Base-by-base conservation (phyloP, 2,888 invertebrate species). In the Caenorhabditis auriculariae region DNA sequence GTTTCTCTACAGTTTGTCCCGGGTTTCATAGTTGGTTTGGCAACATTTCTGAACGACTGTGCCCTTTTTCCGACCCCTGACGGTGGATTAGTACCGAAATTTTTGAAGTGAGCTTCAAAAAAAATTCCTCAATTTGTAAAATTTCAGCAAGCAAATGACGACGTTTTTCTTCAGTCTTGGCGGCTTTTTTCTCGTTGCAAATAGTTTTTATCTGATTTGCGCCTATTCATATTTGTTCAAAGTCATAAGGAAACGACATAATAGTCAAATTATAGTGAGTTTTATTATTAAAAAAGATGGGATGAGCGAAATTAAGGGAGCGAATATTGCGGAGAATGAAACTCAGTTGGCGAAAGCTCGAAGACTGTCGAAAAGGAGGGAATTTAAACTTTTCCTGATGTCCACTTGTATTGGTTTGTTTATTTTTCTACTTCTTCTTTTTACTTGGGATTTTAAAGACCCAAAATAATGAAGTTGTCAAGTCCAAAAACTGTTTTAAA, bases 311-410 rank as follows among this genome's bases (percentile, higher is more conserved):
- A 38, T 15, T 19, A 38, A 15, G n/a, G 19, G 5, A 4, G 6
- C 19, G 6, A 17, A 38, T 17, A 38, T 17, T 17, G 43, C 50
- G 28, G 46, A 57, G 56, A 57, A 57, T 42, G 37, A 47, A 27
- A 42, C 51, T 4, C 45, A 51, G 7, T 35, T 48, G 6, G 47
- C 42, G 44, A 57, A 52, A 26, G 46, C 54, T 2, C 19, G 41
- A 12, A 42, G 43, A 4, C 19, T 38, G 21, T 48, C 48, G 19
- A 46, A 45, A 17, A 52, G 48, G 15, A 44, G 46, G n/a, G 57
- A 57, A 43, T 37, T 45, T 37, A 57, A 57, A 21, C 19, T 57
- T 42, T 57, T 57, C 29, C 51, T 57, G 4, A 57, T 57, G 57
- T 52, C 52, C 19, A 57, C 47, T 43, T 52, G 51, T 6, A 57